Percentiles rank a stretch among this genome's conserved stretches.
phyloP scores from a whole-genome alignment of 2,888 invertebrate species.

The Tipula helvola region DNA sequence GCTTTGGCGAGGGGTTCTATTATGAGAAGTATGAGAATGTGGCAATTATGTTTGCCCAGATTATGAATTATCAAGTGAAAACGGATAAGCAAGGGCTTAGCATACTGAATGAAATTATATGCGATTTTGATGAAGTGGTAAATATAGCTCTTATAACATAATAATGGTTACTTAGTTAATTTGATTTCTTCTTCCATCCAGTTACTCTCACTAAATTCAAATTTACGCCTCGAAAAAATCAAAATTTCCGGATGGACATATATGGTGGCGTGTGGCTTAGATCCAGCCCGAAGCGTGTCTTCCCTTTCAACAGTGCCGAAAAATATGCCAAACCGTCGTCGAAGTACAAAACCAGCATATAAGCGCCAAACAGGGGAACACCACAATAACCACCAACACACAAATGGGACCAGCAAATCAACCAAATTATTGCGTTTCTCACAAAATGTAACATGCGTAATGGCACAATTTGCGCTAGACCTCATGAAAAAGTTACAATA shows the following conservation, averaged over 20 bases:
- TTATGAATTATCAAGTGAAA: conserved; percentile 65
- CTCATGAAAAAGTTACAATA: conserved; percentile 52
- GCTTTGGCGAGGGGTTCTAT: conserved; percentile 60
- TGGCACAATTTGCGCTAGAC: conserved; percentile 61
- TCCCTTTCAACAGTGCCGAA: conserved; percentile 18
- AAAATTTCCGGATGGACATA: conserved; percentile 95
- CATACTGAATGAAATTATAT: conserved; percentile 80
- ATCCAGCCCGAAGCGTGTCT: conserved; percentile 55
- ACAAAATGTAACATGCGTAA: conserved; percentile 39
- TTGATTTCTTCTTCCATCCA: conserved; percentile 25
- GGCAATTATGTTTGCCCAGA: conserved; percentile 92
- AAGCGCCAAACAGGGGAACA: background rate
- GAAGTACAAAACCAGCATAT: conserved; percentile 18
- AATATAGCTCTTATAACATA: conserved; percentile 32
- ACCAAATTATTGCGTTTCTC: conserved; percentile 23
- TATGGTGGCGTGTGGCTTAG: conserved; percentile 92
- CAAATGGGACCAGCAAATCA: conserved; percentile 19
- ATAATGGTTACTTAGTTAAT: too few species aligned
- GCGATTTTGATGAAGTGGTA: conserved; percentile 70
- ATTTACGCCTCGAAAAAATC: conserved; percentile 80
- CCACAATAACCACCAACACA: background rate
- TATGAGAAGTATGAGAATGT: conserved; percentile 80
- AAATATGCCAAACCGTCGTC: conserved; percentile 27
- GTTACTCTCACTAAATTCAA: conserved; percentile 43
- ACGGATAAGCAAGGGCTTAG: conserved; percentile 51